These are phyloP conservation scores for Drosophila quinaria DNA, from an alignment of 2,888 invertebrate species.

Conservation along the genomic window DNA sequence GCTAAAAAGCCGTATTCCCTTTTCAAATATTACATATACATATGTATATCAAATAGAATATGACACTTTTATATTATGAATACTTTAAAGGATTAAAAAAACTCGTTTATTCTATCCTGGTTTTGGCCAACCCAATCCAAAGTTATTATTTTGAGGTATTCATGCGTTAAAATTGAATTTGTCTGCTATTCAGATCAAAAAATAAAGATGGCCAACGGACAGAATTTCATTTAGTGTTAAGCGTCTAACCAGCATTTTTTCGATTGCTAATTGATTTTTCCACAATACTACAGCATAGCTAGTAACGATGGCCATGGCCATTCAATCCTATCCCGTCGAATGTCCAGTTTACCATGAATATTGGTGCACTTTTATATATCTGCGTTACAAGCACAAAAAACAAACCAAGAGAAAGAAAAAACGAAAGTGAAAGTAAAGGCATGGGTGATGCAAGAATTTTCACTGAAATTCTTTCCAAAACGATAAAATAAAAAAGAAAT, in stretches of 20 bases:
- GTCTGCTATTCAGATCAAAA: constrained; percentile 27
- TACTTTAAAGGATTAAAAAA: background rate
- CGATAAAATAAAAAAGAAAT: constrained; percentile 38
- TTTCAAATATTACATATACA: constrained; percentile 9
- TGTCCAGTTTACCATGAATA: constrained; percentile 8
- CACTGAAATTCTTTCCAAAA: constrained; percentile 37
- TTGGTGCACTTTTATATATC: constrained; percentile 34
- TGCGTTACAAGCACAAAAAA: constrained; percentile 13
- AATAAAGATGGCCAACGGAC: constrained; percentile 48
- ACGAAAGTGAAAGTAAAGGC: constrained; percentile 17
- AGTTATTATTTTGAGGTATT: constrained; percentile 5
- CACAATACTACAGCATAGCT: constrained; percentile 18
- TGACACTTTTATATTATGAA: constrained; percentile 3
- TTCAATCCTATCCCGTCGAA: background rate
- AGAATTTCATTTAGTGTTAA: constrained; percentile 18
- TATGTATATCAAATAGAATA: background rate
- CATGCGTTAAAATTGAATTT: constrained; percentile 26
- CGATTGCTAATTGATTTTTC: constrained; percentile 66
- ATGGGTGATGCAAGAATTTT: constrained; percentile 43
- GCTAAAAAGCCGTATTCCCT: constrained; percentile 3
- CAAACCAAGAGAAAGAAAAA: background rate
- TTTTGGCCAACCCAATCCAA: constrained; percentile 17
- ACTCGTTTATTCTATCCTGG: background rate
- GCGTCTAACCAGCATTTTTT: constrained; percentile 25
- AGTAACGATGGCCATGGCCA: constrained; percentile 29